phyloP scores from a whole-genome alignment of 2,888 invertebrate species.

The Spisula solida region DNA sequence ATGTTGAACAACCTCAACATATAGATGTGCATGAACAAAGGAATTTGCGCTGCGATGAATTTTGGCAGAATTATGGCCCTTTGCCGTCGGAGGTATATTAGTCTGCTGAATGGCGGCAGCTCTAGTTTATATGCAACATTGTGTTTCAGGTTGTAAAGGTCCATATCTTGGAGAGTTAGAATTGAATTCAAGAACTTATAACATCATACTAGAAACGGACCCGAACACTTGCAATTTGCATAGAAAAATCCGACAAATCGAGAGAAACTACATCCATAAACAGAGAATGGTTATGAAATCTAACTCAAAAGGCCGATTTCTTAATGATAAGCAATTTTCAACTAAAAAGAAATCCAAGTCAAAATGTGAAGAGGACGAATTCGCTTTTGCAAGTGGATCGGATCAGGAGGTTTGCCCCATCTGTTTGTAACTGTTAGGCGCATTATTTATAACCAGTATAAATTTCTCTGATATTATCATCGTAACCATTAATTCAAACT shows the following conservation, averaged over 20 bases:
- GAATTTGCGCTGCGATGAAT: too few species aligned
- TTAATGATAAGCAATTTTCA: neutral
- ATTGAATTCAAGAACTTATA: conserved; percentile 82
- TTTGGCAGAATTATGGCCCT: too few species aligned
- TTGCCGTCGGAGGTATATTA: too few species aligned
- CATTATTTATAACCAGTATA: too few species aligned
- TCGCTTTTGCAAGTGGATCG: conserved; percentile 50
- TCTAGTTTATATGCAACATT: too few species aligned
- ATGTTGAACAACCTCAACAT: too few species aligned
- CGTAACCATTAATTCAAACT: too few species aligned
- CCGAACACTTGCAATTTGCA: conserved; percentile 79
- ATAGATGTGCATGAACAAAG: too few species aligned
- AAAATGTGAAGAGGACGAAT: conserved; percentile 8
- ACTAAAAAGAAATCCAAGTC: conserved; percentile 16
- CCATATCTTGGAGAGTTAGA: conserved; percentile 41
- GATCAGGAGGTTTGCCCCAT: neutral
- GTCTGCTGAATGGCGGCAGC: too few species aligned
- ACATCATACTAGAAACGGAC: conserved; percentile 81
- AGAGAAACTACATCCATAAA: conserved; percentile 75
- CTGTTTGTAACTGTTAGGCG: too few species aligned
- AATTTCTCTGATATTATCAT: too few species aligned
- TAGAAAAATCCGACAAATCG: conserved; percentile 75
- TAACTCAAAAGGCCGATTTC: neutral
- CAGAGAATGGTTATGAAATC: conserved; percentile 32
- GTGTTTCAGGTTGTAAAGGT: conserved; percentile 74